A percentile compares a stretch with the other conserved stretches of the same genome.
These are phyloP conservation scores for Odontocolon sp. DNA, from an alignment of 2,888 invertebrate genomes.

Conservation along the genomic window DNA sequence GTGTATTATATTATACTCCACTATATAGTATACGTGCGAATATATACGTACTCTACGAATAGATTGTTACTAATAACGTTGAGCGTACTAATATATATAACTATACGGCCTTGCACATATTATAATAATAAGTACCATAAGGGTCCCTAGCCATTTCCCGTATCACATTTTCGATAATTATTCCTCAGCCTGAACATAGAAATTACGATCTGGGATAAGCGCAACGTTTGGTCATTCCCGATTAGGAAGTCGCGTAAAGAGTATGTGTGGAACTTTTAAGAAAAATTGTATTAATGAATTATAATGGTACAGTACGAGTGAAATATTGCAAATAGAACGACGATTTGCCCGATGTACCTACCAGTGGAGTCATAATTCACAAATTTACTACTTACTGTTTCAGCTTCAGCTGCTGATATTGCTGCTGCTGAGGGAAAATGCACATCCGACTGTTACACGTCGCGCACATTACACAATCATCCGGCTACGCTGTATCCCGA, in stretches of 20 bases:
- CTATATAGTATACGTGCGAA: background rate
- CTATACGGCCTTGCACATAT: conserved; percentile 13
- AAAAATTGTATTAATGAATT: conserved; percentile 37
- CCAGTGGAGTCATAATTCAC: conserved; percentile 32
- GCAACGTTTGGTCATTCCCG: background rate
- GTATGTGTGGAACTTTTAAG: background rate
- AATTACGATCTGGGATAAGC: conserved; percentile 48
- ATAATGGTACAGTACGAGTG: background rate
- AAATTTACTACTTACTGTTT: conserved; percentile 36
- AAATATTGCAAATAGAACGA: conserved; percentile 15
- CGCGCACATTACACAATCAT: conserved; percentile 34
- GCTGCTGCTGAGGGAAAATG: conserved; percentile 15
- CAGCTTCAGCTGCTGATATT: conserved; percentile 31
- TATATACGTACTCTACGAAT: conserved; percentile 14
- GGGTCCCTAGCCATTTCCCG: background rate
- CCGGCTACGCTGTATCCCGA: background rate
- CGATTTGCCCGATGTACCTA: conserved; percentile 18
- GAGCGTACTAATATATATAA: conserved; percentile 31
- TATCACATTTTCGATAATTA: conserved; percentile 42
- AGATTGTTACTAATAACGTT: conserved; percentile 57
- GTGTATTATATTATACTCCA: conserved; percentile 39
- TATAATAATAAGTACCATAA: conserved; percentile 1
- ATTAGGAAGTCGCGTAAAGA: background rate
- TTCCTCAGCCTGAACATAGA: background rate
- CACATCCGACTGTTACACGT: conserved; percentile 30